Evolutionary conservation across 2,113 vertebrate genomes (phyloP).

Genomic region (Oncorhynchus keta): DNA sequence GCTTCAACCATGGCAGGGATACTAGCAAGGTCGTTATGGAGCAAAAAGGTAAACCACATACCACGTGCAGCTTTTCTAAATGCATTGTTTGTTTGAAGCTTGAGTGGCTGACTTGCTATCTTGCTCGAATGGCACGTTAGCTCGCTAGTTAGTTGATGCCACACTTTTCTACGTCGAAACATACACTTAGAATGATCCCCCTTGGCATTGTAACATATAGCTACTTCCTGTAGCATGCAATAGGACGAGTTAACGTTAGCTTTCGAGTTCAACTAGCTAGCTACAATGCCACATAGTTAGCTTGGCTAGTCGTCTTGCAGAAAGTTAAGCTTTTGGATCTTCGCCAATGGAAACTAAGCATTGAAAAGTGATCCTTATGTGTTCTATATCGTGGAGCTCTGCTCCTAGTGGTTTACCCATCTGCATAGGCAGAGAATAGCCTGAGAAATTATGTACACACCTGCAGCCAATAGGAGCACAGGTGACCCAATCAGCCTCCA

Average conservation of each 20-base stretch:
- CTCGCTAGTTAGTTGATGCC: no score
- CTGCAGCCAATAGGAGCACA: no score
- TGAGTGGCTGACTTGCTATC: neutral
- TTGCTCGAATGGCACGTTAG: neutral
- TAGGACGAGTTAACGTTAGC: neutral
- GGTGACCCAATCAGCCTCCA: no score
- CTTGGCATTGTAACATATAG: neutral
- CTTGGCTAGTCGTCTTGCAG: neutral
- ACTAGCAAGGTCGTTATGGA: conserved; percentile 43
- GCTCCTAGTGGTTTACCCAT: no score
- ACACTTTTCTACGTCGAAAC: neutral
- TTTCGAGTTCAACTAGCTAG: neutral
- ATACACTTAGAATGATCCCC: neutral
- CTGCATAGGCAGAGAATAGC: no score
- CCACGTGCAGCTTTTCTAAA: neutral
- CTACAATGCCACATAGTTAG: neutral
- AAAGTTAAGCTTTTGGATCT: neutral
- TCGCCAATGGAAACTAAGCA: neutral
- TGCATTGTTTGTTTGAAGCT: neutral
- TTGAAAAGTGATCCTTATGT: neutral
- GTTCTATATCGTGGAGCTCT: neutral
- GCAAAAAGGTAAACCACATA: conserved; percentile 46
- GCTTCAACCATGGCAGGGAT: conserved; percentile 56
- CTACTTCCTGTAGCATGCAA: neutral
- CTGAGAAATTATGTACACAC: no score